Conservation (phyloP, 2,113 vertebrate species). For the Hymenochirus boettgeri region DNA sequence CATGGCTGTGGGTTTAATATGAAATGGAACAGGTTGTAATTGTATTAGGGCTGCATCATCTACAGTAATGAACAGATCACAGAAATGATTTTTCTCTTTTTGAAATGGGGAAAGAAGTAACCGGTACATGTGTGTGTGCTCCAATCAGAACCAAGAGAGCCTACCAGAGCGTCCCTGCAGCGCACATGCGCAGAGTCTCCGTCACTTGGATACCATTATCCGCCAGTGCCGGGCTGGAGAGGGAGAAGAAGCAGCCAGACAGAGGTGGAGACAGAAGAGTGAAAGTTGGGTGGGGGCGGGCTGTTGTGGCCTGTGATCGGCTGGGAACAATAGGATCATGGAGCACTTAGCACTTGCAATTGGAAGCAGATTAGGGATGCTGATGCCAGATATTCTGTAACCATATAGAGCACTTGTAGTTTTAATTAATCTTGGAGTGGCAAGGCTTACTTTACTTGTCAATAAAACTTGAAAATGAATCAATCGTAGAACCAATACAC, state of each 20-base stretch:
- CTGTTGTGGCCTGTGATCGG: background rate
- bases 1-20: constrained; percentile 45
- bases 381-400: no score
- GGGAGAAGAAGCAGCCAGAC: background rate
- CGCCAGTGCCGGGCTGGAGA: constrained; percentile 8
- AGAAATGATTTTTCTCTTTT: background rate
- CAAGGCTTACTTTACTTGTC: no score
- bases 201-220: background rate
- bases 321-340: constrained; percentile 7
- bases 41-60: no score
- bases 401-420: no score
- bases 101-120: background rate
- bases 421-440: no score
- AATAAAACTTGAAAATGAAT: no score
- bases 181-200: background rate
- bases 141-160: constrained; percentile 23
- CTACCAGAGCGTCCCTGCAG: constrained; percentile 56
- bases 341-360: no score
- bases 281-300: background rate
- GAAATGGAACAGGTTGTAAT: no score
- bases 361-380: no score
- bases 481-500: no score
- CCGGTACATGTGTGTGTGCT: background rate
- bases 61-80: background rate
- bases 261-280: no score